phyloP scores from a whole-genome alignment of 2,113 vertebrate species.

The Psephotus haematonotus region DNA sequence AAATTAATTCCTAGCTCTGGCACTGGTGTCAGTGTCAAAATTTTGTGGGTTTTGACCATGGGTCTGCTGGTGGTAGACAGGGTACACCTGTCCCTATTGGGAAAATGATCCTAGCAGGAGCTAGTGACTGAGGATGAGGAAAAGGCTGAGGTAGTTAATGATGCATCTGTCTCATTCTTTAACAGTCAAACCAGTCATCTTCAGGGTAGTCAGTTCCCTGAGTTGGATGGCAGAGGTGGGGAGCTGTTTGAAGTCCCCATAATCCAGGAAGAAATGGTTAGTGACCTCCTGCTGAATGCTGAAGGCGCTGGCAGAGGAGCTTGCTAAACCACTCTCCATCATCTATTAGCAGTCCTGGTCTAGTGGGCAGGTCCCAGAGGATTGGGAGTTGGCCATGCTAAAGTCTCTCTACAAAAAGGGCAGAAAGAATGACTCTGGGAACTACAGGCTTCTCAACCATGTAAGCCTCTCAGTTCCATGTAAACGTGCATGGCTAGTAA shows the following conservation, averaged over 20 bases:
- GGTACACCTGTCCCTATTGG: background rate
- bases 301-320: background rate
- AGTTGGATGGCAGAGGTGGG: background rate
- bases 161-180: background rate
- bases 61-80: background rate
- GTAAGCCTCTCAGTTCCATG: background rate
- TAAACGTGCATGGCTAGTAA: background rate
- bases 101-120: background rate
- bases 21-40: background rate
- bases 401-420: background rate
- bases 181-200: background rate
- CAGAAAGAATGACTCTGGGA: background rate
- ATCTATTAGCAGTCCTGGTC: background rate
- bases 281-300: background rate
- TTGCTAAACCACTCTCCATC: background rate
- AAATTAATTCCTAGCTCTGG: background rate
- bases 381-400: background rate
- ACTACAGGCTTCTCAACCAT: background rate
- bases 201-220: background rate
- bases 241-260: background rate
- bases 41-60: background rate
- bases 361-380: background rate
- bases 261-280: background rate
- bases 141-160: background rate
- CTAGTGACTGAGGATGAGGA: background rate